phyloP scores from a whole-genome alignment of 2,888 invertebrate genomes.

The Trissoscelio sp. region DNA sequence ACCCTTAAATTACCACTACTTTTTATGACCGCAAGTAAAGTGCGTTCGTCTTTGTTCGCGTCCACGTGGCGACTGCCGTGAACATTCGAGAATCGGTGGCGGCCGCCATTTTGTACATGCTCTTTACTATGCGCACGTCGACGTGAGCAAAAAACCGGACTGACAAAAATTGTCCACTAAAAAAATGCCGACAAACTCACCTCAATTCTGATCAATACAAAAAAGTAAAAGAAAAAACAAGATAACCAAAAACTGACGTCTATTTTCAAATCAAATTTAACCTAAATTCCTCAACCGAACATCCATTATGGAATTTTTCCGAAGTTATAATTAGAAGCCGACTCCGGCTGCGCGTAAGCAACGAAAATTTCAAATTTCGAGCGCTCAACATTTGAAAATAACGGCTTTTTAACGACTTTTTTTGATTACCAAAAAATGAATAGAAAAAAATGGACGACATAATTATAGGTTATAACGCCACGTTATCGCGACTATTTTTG shows the following conservation, averaged over 20 bases:
- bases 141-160: slow-evolving; percentile 33
- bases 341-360: not conserved
- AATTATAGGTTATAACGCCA: slow-evolving; percentile 33
- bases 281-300: slow-evolving; percentile 36
- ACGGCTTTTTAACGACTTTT: not conserved
- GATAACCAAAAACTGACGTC: not conserved
- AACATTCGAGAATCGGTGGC: slow-evolving; percentile 77
- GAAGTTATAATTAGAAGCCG: slow-evolving; percentile 51
- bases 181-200: not conserved
- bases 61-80: slow-evolving; percentile 80
- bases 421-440: not conserved
- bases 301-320: slow-evolving; percentile 52
- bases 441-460: not conserved
- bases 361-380: not conserved
- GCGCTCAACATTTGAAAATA: not conserved
- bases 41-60: slow-evolving; percentile 65
- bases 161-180: not conserved
- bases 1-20: too few relatives aligned
- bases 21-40: too few relatives aligned
- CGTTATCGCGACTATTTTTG: slow-evolving; percentile 29
- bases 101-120: slow-evolving; percentile 81
- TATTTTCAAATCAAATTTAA: slow-evolving; percentile 46
- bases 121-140: slow-evolving; percentile 73
- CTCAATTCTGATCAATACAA: not conserved
- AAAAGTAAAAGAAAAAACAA: not conserved